phyloP scores from a whole-genome alignment of 2,113 vertebrate species.

The Mobula hypostoma region DNA sequence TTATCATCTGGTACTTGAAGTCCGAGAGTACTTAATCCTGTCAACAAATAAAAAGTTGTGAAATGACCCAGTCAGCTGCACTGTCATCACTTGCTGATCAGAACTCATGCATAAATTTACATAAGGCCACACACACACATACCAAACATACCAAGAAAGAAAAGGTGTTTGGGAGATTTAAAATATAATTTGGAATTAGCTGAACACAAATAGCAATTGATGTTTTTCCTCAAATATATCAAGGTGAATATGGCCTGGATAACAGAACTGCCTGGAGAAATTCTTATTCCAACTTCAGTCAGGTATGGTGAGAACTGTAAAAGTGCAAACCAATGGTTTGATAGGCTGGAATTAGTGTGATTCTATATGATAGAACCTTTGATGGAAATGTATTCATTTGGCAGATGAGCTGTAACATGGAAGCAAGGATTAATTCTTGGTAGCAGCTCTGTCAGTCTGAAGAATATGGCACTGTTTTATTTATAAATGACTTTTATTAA shows the following conservation, averaged over 20 bases:
- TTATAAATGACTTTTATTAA: conserved; percentile 72
- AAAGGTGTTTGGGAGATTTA: background rate
- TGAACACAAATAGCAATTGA: too few species aligned
- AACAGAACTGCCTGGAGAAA: background rate
- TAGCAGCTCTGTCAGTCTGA: conserved; percentile 49
- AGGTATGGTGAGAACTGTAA: background rate
- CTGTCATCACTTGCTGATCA: conserved; percentile 28
- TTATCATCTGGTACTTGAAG: conserved; percentile 15
- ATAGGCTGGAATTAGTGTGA: background rate
- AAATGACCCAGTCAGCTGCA: background rate
- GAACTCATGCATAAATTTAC: background rate
- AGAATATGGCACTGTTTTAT: conserved; percentile 57
- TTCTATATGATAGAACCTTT: background rate
- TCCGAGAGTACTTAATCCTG: background rate
- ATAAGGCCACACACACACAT: background rate
- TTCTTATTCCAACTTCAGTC: background rate
- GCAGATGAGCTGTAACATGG: conserved; percentile 54
- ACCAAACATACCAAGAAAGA: background rate
- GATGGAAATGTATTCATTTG: background rate
- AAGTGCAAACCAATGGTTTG: background rate
- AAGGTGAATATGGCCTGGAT: background rate
- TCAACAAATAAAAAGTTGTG: conserved; percentile 10
- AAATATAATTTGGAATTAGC: background rate
- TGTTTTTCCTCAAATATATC: background rate
- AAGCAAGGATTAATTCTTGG: conserved; percentile 50